Evolutionary conservation across 2,888 invertebrate genomes (phyloP).

Genomic region (Andrena minutula): DNA sequence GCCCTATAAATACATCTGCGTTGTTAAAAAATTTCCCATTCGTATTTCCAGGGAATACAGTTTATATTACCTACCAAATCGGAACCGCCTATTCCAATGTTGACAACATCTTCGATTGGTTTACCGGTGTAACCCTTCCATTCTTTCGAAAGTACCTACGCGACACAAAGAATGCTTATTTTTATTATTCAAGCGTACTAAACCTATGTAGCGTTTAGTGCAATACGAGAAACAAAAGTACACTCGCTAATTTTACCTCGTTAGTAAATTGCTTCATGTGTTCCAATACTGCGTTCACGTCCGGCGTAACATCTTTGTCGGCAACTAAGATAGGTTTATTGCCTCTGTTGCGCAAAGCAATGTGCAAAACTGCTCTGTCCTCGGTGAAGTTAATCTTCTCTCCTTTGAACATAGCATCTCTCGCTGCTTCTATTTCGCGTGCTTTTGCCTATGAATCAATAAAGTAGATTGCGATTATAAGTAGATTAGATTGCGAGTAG

Average conservation of each 20-base stretch:
- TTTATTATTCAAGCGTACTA: background rate
- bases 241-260: slow-evolving; percentile 86
- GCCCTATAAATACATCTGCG: slow-evolving; percentile 87
- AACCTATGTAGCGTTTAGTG: background rate
- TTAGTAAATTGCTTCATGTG: slow-evolving; percentile 98
- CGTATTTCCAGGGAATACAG: background rate
- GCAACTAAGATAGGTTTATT: slow-evolving; percentile 93
- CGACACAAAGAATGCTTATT: background rate
- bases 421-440: slow-evolving; percentile 93
- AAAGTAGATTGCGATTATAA: slow-evolving; percentile 7
- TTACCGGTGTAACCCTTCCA: slow-evolving; percentile 91
- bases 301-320: slow-evolving; percentile 96
- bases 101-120: slow-evolving; percentile 97
- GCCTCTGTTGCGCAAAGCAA: slow-evolving; percentile 95
- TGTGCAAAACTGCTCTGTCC: slow-evolving; percentile 97
- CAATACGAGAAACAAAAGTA: slow-evolving; percentile 16
- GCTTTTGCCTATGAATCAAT: slow-evolving; percentile 86
- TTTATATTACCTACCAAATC: slow-evolving; percentile 88
- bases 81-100: slow-evolving; percentile 99
- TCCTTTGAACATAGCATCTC: slow-evolving; percentile 97
- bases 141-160: slow-evolving; percentile 80
- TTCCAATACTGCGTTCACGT: slow-evolving; percentile 94
- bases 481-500: background rate
- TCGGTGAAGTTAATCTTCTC: slow-evolving; percentile 99
- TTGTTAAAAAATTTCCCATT: background rate